These are phyloP conservation scores for Drosophila ezoana DNA, from an alignment of 2,888 invertebrate genomes.

Conservation along the genomic window DNA sequence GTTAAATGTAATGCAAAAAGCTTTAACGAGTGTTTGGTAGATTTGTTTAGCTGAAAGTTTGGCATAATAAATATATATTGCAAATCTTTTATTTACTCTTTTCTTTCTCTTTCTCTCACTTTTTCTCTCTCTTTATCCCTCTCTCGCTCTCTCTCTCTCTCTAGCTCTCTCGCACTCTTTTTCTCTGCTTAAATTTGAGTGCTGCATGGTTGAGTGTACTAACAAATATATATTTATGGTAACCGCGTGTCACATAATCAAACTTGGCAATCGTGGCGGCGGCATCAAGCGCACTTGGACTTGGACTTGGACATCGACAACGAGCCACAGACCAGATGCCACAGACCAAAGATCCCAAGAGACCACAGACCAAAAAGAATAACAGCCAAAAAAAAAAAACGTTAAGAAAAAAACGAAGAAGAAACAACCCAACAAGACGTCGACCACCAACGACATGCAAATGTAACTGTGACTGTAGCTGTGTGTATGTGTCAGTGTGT, in stretches of 20 bases:
- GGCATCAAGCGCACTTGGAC: slow-evolving; percentile 54
- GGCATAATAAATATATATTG: too few relatives aligned
- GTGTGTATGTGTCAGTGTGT: slow-evolving; percentile 28
- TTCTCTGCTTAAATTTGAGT: neutral
- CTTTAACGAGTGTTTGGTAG: too few relatives aligned
- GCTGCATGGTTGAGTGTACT: slow-evolving; percentile 1
- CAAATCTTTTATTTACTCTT: too few relatives aligned
- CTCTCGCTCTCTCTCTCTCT: neutral
- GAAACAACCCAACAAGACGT: slow-evolving; percentile 26
- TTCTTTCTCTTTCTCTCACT: neutral
- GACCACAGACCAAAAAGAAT: slow-evolving; percentile 29
- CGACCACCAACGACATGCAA: slow-evolving; percentile 79
- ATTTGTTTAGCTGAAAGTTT: too few relatives aligned
- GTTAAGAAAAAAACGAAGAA: slow-evolving; percentile 7
- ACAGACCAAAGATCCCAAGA: slow-evolving; percentile 1
- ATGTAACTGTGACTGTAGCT: slow-evolving; percentile 46
- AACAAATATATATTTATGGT: slow-evolving; percentile 67
- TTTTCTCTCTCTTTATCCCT: neutral
- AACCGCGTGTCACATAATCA: slow-evolving; percentile 75
- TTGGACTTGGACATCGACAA: slow-evolving; percentile 33
- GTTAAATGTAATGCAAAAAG: too few relatives aligned
- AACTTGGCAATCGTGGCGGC: slow-evolving; percentile 62
- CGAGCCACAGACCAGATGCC: slow-evolving; percentile 4
- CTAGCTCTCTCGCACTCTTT: neutral
- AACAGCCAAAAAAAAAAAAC: slow-evolving; percentile 9